Evolutionary conservation across 2,113 vertebrate genomes (phyloP).

Genomic region (Brachyhypopomus occidentalis): DNA sequence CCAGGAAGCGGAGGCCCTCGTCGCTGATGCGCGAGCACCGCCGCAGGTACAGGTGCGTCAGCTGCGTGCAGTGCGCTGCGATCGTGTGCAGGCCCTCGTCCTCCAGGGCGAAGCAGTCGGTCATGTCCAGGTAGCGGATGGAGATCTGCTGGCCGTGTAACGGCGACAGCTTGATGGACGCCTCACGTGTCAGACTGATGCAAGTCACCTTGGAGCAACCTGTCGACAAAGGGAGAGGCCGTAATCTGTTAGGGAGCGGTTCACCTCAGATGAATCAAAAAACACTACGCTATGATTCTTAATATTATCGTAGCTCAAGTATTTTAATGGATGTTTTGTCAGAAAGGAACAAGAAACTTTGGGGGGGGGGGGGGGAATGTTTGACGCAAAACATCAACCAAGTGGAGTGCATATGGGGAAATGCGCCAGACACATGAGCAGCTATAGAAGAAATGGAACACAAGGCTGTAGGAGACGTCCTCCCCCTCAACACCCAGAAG

Average conservation of each 20-base stretch:
- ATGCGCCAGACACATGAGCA: too few relatives aligned
- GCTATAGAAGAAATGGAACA: too few relatives aligned
- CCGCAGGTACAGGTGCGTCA: slow-evolving; percentile 87
- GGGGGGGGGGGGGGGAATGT: too few relatives aligned
- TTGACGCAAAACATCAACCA: too few relatives aligned
- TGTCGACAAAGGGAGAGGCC: slow-evolving; percentile 75
- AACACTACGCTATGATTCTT: too few relatives aligned
- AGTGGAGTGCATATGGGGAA: too few relatives aligned
- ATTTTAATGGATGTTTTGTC: too few relatives aligned
- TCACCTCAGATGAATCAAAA: too few relatives aligned
- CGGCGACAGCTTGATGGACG: slow-evolving; percentile 86
- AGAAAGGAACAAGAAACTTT: too few relatives aligned
- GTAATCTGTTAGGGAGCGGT: slow-evolving; percentile 39
- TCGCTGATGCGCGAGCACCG: slow-evolving; percentile 86
- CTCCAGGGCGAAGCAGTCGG: slow-evolving; percentile 87
- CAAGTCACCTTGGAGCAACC: slow-evolving; percentile 89
- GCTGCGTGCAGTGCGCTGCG: slow-evolving; percentile 86
- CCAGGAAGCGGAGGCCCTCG: slow-evolving; percentile 86
- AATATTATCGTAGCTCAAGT: too few relatives aligned
- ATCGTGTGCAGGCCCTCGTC: slow-evolving; percentile 90
- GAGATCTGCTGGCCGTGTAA: slow-evolving; percentile 88
- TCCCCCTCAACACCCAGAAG: too few relatives aligned
- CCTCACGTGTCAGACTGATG: slow-evolving; percentile 87
- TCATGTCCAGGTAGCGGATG: slow-evolving; percentile 90
- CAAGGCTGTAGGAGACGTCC: too few relatives aligned